A percentile compares a stretch with the other conserved stretches of the same genome.
Evolutionary conservation across 1,140 invertebrate genomes (phyloP).

Genomic region (Ostrea denselamellosa): DNA sequence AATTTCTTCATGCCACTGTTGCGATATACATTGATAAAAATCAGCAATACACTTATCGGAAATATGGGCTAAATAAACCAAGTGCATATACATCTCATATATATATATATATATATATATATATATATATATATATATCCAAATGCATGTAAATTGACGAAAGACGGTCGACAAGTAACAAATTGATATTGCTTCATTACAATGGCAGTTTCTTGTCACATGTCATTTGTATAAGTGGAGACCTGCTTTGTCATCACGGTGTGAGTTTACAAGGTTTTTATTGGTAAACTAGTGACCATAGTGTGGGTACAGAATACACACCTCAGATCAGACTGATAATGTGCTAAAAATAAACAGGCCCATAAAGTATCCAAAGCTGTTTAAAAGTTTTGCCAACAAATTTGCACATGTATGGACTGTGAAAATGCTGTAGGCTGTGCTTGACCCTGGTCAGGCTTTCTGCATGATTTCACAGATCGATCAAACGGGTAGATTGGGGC

Average conservation of each 20-base stretch:
- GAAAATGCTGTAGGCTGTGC: not conserved
- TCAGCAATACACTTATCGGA: not conserved
- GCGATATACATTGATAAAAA: not conserved
- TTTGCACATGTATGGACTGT: conserved; percentile 15
- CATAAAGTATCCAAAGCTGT: conserved; percentile 15
- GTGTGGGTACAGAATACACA: not conserved
- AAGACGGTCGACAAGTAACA: not conserved
- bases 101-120: not conserved
- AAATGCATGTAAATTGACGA: not conserved
- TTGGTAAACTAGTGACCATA: conserved; percentile 21
- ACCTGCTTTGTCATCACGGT: not conserved
- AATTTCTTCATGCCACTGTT: not conserved
- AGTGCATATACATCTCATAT: not conserved
- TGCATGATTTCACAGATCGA: conserved; percentile 17
- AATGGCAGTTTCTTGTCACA: not conserved
- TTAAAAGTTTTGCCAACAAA: conserved; percentile 23
- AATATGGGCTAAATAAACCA: not conserved
- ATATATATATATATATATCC: not conserved
- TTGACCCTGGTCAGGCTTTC: not conserved
- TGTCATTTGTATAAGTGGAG: not conserved
- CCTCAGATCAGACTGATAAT: conserved; percentile 18
- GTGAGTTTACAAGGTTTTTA: not conserved
- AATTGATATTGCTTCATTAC: not conserved
- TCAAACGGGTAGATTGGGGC: not conserved
- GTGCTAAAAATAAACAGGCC: conserved; percentile 31